phyloP scores from a whole-genome alignment of 2,797 vertebrate species.

The Pseudochirops corinnae region DNA sequence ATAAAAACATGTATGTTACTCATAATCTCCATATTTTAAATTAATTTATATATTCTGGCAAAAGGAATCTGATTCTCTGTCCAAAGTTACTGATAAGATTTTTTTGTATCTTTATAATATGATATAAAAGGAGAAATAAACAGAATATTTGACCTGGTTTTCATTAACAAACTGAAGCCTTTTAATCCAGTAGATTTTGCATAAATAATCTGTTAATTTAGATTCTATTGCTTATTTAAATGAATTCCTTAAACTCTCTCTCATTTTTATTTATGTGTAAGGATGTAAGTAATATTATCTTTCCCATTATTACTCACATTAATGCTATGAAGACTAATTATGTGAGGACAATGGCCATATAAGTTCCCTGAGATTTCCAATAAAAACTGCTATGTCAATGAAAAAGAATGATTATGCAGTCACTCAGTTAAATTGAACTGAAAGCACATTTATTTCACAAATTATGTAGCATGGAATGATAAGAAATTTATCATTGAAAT shows the following conservation, averaged over 20 bases:
- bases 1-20: neutral
- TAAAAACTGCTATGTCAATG: neutral
- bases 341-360: neutral
- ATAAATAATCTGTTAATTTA: neutral
- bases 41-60: neutral
- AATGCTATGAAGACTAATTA: neutral
- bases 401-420: neutral
- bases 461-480: neutral
- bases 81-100: neutral
- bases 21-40: neutral
- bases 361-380: neutral
- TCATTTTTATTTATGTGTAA: neutral
- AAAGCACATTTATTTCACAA: neutral
- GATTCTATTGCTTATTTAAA: neutral
- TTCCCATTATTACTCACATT: neutral
- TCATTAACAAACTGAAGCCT: neutral
- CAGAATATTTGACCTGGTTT: neutral
- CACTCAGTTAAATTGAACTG: neutral
- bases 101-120: neutral
- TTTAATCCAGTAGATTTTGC: neutral
- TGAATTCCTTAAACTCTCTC: neutral
- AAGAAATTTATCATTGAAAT: neutral
- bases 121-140: neutral
- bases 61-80: neutral
- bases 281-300: neutral